Evolutionary conservation across 1,140 invertebrate genomes (phyloP).

Genomic region (Limonius californicus): DNA sequence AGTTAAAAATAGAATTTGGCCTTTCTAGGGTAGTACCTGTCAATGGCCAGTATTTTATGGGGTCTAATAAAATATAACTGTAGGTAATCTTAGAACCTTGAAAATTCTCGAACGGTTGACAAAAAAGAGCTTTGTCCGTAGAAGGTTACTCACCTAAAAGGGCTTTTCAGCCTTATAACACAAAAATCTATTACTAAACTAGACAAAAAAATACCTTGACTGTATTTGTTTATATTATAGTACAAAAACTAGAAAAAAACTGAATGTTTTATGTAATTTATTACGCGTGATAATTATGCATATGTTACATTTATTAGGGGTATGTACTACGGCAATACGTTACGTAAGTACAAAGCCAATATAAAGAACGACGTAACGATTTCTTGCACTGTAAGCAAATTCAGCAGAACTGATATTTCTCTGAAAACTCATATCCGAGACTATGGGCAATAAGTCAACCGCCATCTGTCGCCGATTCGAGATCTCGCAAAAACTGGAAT

Average conservation of each 20-base stretch:
- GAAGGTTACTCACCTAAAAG: not conserved
- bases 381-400: not conserved
- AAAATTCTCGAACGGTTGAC: not conserved
- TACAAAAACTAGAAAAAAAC: too few species aligned
- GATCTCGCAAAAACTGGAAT: slow-evolving; percentile 41
- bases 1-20: too few species aligned
- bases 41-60: not conserved
- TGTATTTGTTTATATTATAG: too few species aligned
- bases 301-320: too few species aligned
- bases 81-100: not conserved
- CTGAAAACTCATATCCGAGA: slow-evolving; percentile 16
- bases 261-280: too few species aligned
- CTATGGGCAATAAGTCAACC: slow-evolving; percentile 38
- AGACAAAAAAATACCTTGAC: too few species aligned
- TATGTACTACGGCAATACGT: too few species aligned
- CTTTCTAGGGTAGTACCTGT: not conserved
- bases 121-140: not conserved
- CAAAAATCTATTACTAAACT: too few species aligned
- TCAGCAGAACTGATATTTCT: not conserved
- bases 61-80: not conserved
- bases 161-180: too few species aligned
- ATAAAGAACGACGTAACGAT: slow-evolving; percentile 5
- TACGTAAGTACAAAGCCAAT: not conserved
- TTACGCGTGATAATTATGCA: too few species aligned
- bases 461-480: slow-evolving; percentile 39